phyloP scores from a whole-genome alignment of 92 coral and sea anemone genomes.

The Epizoanthus scotinus region DNA sequence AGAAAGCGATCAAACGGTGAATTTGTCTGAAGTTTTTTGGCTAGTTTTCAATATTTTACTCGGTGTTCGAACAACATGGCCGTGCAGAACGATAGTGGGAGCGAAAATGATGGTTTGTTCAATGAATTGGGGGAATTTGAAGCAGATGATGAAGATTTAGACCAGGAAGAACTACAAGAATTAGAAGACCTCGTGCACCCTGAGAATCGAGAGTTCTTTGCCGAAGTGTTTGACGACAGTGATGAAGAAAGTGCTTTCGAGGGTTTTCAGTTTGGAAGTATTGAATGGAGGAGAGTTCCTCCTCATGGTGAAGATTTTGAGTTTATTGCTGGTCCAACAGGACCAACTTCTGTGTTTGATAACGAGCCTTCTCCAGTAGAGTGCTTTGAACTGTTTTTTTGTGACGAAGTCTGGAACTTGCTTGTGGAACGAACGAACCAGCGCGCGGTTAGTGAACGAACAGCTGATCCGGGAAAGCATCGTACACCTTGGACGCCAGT shows the following conservation, averaged over 20 bases:
- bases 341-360: constrained; percentile 17
- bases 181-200: constrained; percentile 15
- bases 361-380: constrained; percentile 1
- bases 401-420: constrained; percentile 17
- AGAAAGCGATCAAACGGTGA: not conserved
- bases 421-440: constrained; percentile 13
- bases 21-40: not conserved
- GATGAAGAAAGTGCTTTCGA: constrained; percentile 19
- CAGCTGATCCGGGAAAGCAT: not conserved
- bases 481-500: not conserved
- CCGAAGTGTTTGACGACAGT: not conserved
- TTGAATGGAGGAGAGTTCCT: constrained; percentile 23
- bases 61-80: constrained; percentile 7
- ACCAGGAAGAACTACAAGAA: constrained; percentile 7
- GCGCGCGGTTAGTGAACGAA: not conserved
- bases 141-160: constrained; percentile 13
- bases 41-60: constrained; percentile 3
- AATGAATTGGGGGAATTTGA: constrained; percentile 2
- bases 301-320: constrained; percentile 2
- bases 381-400: constrained; percentile 28
- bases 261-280: constrained; percentile 7
- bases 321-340: constrained; percentile 10
- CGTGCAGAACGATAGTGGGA: not conserved
- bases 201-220: constrained; percentile 11
- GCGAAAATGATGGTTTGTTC: constrained; percentile 3